phyloP scores from a whole-genome alignment of 2,797 vertebrate genomes.

The Vultur gryphus region DNA sequence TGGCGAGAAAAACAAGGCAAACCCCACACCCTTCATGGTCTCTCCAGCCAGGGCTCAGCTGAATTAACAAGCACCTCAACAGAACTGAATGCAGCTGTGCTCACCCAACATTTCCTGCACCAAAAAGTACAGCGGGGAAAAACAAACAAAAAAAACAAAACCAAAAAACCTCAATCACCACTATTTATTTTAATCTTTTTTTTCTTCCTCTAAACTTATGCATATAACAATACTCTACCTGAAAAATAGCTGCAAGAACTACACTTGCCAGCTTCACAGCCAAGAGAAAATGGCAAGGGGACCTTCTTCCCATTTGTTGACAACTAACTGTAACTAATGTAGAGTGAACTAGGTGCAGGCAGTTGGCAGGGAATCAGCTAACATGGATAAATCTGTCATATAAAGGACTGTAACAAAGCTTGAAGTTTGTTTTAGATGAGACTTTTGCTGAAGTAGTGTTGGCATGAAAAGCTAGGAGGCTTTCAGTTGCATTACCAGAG shows the following conservation, averaged over 20 bases:
- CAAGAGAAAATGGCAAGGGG: neutral
- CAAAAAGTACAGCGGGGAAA: rapidly evolving
- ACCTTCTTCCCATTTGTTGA: neutral
- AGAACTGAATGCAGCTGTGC: neutral
- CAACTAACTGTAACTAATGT: conserved; percentile 23
- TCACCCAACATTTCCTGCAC: neutral
- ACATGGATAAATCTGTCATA: neutral
- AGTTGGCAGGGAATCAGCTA: conserved; percentile 20
- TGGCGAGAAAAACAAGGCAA: rapidly evolving
- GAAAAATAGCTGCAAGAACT: neutral
- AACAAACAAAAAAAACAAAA: too few relatives aligned
- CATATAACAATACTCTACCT: neutral
- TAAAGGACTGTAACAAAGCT: neutral
- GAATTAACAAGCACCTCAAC: neutral
- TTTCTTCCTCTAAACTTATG: neutral
- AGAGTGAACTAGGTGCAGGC: conserved; percentile 16
- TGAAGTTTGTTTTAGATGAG: neutral
- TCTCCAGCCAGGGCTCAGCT: neutral
- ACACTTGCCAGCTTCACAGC: neutral
- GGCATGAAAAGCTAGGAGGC: neutral
- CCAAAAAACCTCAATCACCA: rapidly evolving
- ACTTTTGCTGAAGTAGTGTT: neutral
- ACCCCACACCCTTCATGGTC: neutral
- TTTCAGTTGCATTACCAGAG: neutral
- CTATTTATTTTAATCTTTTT: neutral